These are phyloP conservation scores for Ariopsis seemanni DNA, from an alignment of 2,113 vertebrate species.

Conservation along the genomic window DNA sequence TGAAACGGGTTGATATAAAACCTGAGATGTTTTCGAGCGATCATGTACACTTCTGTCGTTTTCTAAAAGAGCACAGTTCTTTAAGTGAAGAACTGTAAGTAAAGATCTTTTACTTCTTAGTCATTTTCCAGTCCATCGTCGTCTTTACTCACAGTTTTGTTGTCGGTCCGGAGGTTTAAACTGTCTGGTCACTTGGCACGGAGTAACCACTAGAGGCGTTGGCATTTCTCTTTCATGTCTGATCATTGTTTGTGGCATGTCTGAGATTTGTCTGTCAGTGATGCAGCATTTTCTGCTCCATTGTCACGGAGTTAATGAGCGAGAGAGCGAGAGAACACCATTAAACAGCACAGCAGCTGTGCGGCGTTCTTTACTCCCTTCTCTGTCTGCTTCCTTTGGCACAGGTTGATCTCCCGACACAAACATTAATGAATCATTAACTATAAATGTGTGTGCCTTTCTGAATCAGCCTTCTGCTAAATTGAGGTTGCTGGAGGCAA, in stretches of 20 bases:
- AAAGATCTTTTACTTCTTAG: not conserved
- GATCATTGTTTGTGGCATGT: not conserved
- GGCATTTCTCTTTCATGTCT: not conserved
- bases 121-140: not conserved
- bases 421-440: constrained; percentile 17
- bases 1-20: not conserved
- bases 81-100: not conserved
- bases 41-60: not conserved
- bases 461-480: constrained; percentile 19
- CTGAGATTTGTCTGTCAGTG: not conserved
- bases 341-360: not conserved
- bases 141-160: not conserved
- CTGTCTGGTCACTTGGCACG: not conserved
- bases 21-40: not conserved
- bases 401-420: not conserved
- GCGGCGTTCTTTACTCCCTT: not conserved
- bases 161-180: not conserved
- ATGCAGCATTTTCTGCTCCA: not conserved
- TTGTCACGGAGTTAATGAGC: not conserved
- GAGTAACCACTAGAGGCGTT: not conserved
- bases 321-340: not conserved
- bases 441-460: not conserved
- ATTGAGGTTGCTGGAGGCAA: not conserved
- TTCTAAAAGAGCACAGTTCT: not conserved
- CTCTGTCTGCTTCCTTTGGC: not conserved